Evolutionary conservation across 2,797 vertebrate species (phyloP), one percentile per base, ranked within the genome.

Genomic region (Florisuga fusca): DNA sequence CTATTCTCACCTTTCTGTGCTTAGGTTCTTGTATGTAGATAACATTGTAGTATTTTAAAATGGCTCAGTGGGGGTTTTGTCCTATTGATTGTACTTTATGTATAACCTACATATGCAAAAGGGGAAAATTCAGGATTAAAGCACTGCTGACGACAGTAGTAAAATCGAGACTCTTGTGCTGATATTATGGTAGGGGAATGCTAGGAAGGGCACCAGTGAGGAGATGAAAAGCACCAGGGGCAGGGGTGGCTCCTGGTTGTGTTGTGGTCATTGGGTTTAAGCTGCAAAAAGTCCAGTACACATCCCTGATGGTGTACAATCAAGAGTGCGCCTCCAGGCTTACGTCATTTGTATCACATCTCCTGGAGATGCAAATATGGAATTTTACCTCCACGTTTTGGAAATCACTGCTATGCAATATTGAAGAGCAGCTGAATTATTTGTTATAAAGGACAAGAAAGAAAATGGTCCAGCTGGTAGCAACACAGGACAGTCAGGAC

Each of bases 201-300:
- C 21, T 58, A 25, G 62, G 36, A 90, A 76, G 45, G 10, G 21
- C 13, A 23, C 8, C 19, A 7, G 11, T 13, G 10, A 46, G 29
- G 58, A 76, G 17, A 26, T 16, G 8, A 41, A 62, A 55, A 54
- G 31, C 36, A 27, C 16, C 12, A 61, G 38, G 59, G 26, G 22
- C 59, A 63, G 62, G 8, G 3, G 4, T 76, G 33, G 50, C 8
- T 71, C 54, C 82, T 0, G 0, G 12, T 29, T 75, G n/a, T 58
- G 23, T 16, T 85, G 19, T 54, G 34, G 25, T 64, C 41, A n/a
- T 21, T 23, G 7, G 25, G 26, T 90, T 90, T 66, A 81, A 78
- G 12, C 23, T 86, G 33, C 33, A 38, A 50, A 50, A 90, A 86
- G 34, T 38, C 23, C 59, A 22, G 45, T 41, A 66, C 6, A 7